Percentiles rank a stretch among this genome's conserved stretches.
phyloP scores from a whole-genome alignment of 2,888 invertebrate genomes.

The Nipponacmea schrenckii region DNA sequence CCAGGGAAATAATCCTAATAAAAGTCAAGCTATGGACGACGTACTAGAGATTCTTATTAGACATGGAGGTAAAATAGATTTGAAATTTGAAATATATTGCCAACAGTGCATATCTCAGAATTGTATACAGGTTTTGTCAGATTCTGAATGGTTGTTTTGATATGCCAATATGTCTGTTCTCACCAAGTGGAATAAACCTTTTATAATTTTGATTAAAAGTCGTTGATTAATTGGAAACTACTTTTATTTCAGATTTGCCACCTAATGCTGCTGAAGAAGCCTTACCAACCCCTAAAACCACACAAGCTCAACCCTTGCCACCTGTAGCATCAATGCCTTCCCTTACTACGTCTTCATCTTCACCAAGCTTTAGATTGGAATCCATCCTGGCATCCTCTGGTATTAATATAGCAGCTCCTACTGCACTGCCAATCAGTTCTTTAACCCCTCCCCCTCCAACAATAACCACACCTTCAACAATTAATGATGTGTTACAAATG shows the following conservation, averaged over 20 bases:
- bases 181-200: too few relatives aligned
- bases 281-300: conserved; percentile 70
- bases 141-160: not conserved
- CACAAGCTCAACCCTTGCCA: conserved; percentile 39
- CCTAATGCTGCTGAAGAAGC: conserved; percentile 85
- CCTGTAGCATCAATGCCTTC: conserved; percentile 31
- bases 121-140: not conserved
- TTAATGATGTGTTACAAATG: not conserved
- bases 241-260: conserved; percentile 76
- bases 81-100: too few relatives aligned
- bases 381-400: not conserved
- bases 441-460: not conserved
- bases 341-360: conserved; percentile 12
- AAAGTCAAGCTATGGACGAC: conserved; percentile 88
- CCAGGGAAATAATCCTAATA: conserved; percentile 59
- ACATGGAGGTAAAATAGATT: conserved; percentile 75
- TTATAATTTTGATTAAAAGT: too few relatives aligned
- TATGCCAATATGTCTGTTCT: too few relatives aligned
- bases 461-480: conserved; percentile 2
- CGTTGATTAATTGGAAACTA: not conserved
- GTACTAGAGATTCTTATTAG: conserved; percentile 93
- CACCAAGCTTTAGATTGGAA: not conserved
- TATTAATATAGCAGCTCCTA: conserved; percentile 1
- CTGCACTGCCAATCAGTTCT: conserved; percentile 1
- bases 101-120: not conserved